Evolutionary conservation across 2,888 invertebrate species (phyloP), one percentile per base, ranked within the genome.

Genomic region (Portevinia maculata): DNA sequence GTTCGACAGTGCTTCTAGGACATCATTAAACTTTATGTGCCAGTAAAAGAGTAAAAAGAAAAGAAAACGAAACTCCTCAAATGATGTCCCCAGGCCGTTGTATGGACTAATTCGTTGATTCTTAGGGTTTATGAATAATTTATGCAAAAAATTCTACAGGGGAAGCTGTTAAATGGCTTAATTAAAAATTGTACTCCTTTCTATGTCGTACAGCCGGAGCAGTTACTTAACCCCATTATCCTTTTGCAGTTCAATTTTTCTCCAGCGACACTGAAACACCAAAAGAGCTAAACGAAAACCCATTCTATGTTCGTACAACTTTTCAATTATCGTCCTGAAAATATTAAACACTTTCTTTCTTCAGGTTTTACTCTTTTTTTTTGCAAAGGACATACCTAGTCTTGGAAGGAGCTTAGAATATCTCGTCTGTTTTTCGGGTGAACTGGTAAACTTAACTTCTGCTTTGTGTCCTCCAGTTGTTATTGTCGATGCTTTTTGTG

Each of bases 151-250:
- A 75, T 70, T 64, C 65, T 24, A 9, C 2, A 50, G 57, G 65
- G 39, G 50, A 37, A 55, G 41, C 57, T 59, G 79, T 73, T 79
- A 73, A 84, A 84, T 79, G 84, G 78, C 74, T 84, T 84, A 84
- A 84, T 84, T 84, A 84, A 84, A 84, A 74, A 69, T 84, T 62
- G 73, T 84, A 79, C 79, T 84, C 84, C 79, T 84, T 84, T 83
- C 70, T 30, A 37, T 15, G 30, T 30, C 50, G 30, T 34, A 19
- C 1, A 48, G 44, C 13, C 37, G 48, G 30, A 44, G 30, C 60
- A 55, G 83, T 83, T 83, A 73, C 83, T 83, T 83, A 83, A 83
- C 76, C 76, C 83, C 83, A 83, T 83, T 83, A 83, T 83, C 83
- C 78, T 78, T 76, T 83, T 55, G 44, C 60, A 71, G 60, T 70